phyloP scores from a whole-genome alignment of 2,888 invertebrate species.

The Adelphocoris suturalis region DNA sequence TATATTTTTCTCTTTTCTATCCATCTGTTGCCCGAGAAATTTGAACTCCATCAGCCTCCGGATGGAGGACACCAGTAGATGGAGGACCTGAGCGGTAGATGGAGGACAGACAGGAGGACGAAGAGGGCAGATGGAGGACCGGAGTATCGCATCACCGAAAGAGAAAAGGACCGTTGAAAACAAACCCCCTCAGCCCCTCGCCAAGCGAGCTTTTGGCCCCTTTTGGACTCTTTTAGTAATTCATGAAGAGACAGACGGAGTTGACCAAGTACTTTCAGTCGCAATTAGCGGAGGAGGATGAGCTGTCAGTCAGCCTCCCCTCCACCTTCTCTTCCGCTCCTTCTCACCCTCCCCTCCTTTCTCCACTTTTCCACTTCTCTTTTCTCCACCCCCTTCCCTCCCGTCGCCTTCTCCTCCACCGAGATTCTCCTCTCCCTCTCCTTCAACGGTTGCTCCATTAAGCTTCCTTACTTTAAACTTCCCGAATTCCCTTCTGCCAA shows the following conservation, averaged over 20 bases:
- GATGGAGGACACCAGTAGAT: not conserved
- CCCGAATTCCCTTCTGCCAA: constrained; percentile 59
- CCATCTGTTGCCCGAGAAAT: too few relatives aligned
- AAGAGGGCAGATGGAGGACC: not conserved
- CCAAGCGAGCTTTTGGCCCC: constrained; percentile 41
- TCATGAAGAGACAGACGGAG: constrained; percentile 67
- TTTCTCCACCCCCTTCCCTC: not conserved
- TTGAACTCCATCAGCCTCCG: too few relatives aligned
- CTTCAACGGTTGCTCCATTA: constrained; percentile 59
- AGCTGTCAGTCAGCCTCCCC: constrained; percentile 60
- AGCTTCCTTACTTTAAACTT: constrained; percentile 66
- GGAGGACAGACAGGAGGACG: not conserved
- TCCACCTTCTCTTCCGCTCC: not conserved
- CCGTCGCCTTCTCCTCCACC: not conserved
- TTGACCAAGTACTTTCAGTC: constrained; percentile 67
- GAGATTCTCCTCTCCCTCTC: not conserved
- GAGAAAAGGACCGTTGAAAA: constrained; percentile 52
- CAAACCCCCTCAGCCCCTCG: not conserved
- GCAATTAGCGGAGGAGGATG: constrained; percentile 67
- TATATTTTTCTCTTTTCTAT: too few relatives aligned
- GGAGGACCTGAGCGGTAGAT: too few relatives aligned
- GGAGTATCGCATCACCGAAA: constrained; percentile 43
- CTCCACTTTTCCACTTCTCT: not conserved
- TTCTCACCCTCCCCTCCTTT: not conserved
- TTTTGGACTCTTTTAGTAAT: constrained; percentile 63